These are phyloP conservation scores for Stichopus chloronotus DNA, from an alignment of 35 echinoderm and acorn worm genomes.

Conservation along the genomic window DNA sequence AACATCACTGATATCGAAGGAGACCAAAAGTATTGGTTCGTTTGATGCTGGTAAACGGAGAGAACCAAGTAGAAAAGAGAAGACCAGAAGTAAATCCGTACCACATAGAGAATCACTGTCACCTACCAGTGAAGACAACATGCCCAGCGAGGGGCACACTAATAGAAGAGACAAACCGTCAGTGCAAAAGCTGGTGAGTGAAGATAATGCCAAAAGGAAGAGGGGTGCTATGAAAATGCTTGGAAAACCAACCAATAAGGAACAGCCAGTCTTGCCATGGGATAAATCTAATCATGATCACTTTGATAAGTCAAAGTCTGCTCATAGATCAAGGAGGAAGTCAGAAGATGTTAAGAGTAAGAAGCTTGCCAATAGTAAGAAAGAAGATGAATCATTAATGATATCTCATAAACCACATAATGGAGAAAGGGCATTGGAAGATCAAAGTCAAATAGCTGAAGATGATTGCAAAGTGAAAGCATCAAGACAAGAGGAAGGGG, in stretches of 20 bases:
- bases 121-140: too few relatives aligned
- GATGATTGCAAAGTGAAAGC: not conserved
- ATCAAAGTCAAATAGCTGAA: not conserved
- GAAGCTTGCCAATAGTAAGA: not conserved
- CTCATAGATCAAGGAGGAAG: not conserved
- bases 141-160: too few relatives aligned
- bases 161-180: too few relatives aligned
- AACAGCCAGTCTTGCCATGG: slow-evolving; percentile 23
- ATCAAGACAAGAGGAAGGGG: not conserved
- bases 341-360: not conserved
- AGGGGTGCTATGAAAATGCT: not conserved
- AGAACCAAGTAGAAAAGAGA: not conserved
- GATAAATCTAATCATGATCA: not conserved
- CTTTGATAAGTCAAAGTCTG: not conserved
- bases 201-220: not conserved
- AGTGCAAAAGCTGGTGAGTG: too few relatives aligned
- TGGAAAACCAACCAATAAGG: not conserved
- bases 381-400: not conserved
- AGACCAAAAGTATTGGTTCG: not conserved
- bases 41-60: not conserved
- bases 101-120: too few relatives aligned
- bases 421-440: slow-evolving; percentile 22
- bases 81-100: not conserved
- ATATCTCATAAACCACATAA: not conserved
- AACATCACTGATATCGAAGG: not conserved